These are phyloP conservation scores for Phyllotreta striolata DNA, from an alignment of 2,888 invertebrate genomes.

Conservation along the genomic window DNA sequence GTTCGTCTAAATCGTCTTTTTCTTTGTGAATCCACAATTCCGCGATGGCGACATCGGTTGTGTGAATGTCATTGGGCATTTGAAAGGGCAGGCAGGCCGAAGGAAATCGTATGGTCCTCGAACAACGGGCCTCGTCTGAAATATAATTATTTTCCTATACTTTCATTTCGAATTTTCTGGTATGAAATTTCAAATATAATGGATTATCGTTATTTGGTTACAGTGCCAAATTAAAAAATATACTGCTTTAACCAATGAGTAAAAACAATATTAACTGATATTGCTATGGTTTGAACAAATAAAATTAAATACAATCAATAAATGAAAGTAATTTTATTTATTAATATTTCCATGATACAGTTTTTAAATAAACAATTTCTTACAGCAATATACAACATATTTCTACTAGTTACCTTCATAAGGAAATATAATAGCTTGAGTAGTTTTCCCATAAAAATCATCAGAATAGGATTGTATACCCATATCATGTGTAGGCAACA, in stretches of 20 bases:
- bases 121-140: slow-evolving; percentile 64
- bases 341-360: slow-evolving; percentile 12
- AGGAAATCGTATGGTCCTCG: slow-evolving; percentile 65
- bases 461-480: slow-evolving; percentile 70
- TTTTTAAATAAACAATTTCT: neutral
- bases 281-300: too few species aligned
- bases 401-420: slow-evolving; percentile 69
- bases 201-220: too few species aligned
- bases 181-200: too few species aligned
- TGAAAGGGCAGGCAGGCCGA: slow-evolving; percentile 81
- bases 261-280: too few species aligned
- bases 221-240: too few species aligned
- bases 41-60: slow-evolving; percentile 78
- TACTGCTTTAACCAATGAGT: too few species aligned
- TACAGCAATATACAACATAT: neutral
- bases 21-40: slow-evolving; percentile 85
- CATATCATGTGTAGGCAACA: slow-evolving; percentile 62
- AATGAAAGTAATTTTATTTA: too few species aligned
- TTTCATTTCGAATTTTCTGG: too few species aligned
- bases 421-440: slow-evolving; percentile 83
- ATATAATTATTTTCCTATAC: slow-evolving; percentile 3
- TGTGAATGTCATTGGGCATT: slow-evolving; percentile 77
- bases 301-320: too few species aligned
- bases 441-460: slow-evolving; percentile 84
- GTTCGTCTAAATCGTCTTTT: slow-evolving; percentile 68